A percentile compares a stretch with the other conserved stretches of the same genome.
Evolutionary conservation across 2,888 invertebrate genomes (phyloP).

Genomic region (Athripsodes cinereus): DNA sequence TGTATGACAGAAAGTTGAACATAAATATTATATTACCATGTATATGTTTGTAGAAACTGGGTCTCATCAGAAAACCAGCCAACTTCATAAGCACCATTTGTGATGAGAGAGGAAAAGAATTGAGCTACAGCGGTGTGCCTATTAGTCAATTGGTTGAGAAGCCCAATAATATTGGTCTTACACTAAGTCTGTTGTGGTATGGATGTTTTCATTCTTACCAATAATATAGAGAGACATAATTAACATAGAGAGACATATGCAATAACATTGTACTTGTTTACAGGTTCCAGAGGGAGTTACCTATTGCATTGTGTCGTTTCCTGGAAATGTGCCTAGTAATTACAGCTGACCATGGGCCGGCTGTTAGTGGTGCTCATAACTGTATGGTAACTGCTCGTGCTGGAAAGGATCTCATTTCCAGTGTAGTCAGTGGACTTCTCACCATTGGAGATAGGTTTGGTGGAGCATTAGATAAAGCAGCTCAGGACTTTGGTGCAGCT

Average conservation of each 20-base stretch:
- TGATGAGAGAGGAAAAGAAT: conserved; percentile 96
- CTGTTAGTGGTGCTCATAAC: conserved; percentile 97
- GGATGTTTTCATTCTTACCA: too few species aligned
- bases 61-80: conserved; percentile 96
- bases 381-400: conserved; percentile 97
- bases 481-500: conserved; percentile 93
- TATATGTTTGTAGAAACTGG: conserved; percentile 80
- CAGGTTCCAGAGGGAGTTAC: conserved; percentile 90
- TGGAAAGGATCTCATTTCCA: conserved; percentile 95
- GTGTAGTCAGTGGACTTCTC: conserved; percentile 89
- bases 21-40: too few species aligned
- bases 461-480: conserved; percentile 97
- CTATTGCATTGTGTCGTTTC: conserved; percentile 92
- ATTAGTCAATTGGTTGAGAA: conserved; percentile 85
- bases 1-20: too few species aligned
- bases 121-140: conserved; percentile 93
- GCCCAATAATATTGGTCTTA: conserved; percentile 96
- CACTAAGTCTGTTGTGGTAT: conserved; percentile 89
- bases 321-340: conserved; percentile 99
- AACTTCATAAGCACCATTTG: conserved; percentile 99
- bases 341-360: conserved; percentile 98
- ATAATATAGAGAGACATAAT: too few species aligned
- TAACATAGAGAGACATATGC: too few species aligned
- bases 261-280: neutral
- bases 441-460: conserved; percentile 99